Percentiles rank a stretch among this genome's conserved stretches.
phyloP scores from a whole-genome alignment of 2,113 vertebrate genomes.

The Sisor rabdophorus region DNA sequence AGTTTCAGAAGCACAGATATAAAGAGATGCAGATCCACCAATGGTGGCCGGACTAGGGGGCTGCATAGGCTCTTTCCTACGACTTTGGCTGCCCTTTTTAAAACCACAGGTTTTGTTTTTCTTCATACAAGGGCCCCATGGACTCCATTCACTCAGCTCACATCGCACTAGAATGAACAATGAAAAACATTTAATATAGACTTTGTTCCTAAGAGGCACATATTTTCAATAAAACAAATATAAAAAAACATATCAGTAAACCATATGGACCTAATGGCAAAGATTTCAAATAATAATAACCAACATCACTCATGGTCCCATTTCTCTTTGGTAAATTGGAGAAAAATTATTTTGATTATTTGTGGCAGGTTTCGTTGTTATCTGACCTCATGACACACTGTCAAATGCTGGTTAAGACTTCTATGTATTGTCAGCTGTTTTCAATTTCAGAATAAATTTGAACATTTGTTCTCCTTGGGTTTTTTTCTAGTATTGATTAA shows the following conservation, averaged over 20 bases:
- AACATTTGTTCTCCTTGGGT: conserved; percentile 27
- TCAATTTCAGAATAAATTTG: conserved; percentile 29
- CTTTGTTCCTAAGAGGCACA: not conserved
- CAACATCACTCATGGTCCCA: conserved; percentile 48
- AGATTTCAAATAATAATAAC: conserved; percentile 24
- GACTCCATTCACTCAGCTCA: conserved; percentile 89
- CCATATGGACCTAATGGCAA: conserved; percentile 20
- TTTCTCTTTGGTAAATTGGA: conserved; percentile 18
- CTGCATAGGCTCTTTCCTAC: conserved; percentile 74
- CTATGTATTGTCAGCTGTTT: conserved; percentile 41
- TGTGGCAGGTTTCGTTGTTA: conserved; percentile 47
- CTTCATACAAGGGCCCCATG: conserved; percentile 88
- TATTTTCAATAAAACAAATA: conserved; percentile 32
- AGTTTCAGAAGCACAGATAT: conserved; percentile 72
- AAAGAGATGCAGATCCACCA: conserved; percentile 57
- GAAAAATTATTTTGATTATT: conserved; percentile 40
- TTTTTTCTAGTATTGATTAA: conserved; percentile 21
- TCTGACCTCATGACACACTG: conserved; percentile 46
- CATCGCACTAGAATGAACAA: conserved; percentile 74
- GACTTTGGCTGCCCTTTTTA: conserved; percentile 83
- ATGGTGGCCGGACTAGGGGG: conserved; percentile 60
- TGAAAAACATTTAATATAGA: not conserved
- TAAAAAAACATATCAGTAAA: conserved; percentile 26
- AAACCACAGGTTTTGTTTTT: conserved; percentile 91
- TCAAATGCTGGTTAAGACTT: conserved; percentile 47